Evolutionary conservation across 2,113 vertebrate genomes (phyloP).

Genomic region (Amazona guildingii): DNA sequence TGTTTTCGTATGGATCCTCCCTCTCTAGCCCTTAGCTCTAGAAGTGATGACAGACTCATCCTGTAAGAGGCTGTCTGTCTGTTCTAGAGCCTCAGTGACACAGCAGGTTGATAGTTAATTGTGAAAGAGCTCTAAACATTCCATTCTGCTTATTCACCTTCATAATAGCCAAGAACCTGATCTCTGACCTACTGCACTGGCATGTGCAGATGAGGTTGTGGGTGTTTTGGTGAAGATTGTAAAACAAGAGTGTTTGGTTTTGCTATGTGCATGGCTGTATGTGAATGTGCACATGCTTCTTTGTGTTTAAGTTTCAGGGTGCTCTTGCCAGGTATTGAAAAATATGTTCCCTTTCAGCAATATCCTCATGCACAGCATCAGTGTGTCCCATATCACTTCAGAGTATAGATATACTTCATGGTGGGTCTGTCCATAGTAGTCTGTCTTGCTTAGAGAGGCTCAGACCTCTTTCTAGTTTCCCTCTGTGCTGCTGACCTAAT

Average conservation of each 20-base stretch:
- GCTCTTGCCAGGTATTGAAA: background rate
- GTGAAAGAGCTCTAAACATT: slow-evolving; percentile 19
- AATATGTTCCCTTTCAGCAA: background rate
- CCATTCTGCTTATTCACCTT: slow-evolving; percentile 34
- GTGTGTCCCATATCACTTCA: background rate
- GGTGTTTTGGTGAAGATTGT: background rate
- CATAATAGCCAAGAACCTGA: slow-evolving; percentile 8
- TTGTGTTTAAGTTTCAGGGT: background rate
- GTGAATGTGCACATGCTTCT: background rate
- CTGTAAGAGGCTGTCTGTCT: slow-evolving; percentile 8
- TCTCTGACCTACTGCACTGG: background rate
- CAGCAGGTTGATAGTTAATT: slow-evolving; percentile 15
- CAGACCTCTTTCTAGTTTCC: background rate
- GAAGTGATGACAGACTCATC: background rate
- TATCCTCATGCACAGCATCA: background rate
- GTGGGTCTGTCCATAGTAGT: background rate
- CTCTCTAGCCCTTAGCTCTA: slow-evolving; percentile 23
- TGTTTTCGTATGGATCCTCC: background rate
- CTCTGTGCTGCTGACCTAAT: slow-evolving; percentile 59
- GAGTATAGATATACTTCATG: background rate
- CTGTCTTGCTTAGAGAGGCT: background rate
- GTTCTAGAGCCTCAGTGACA: background rate
- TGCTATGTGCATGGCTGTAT: background rate
- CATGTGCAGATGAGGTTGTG: background rate
- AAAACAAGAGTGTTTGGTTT: background rate